Evolutionary conservation across 1,140 invertebrate species (phyloP).

Genomic region (Bombus soroeensis): DNA sequence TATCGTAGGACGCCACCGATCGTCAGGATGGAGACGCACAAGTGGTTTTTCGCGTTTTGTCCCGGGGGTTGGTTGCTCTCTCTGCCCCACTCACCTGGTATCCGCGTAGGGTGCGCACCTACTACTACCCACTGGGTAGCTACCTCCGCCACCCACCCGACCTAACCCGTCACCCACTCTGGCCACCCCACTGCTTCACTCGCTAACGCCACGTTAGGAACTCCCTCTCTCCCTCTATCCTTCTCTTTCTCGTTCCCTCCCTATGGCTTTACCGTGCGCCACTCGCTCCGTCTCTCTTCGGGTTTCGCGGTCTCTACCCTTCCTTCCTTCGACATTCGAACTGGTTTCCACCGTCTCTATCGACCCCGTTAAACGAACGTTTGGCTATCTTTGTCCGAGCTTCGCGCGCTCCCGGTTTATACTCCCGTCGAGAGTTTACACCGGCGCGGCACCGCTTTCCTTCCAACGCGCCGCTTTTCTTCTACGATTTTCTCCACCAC

Average conservation of each 20-base stretch:
- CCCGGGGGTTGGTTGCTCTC: constrained; percentile 64
- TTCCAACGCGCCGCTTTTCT: too few relatives aligned
- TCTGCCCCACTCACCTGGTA: constrained; percentile 78
- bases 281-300: neutral
- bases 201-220: constrained; percentile 69
- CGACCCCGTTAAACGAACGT: neutral
- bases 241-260: neutral
- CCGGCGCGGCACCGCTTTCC: too few relatives aligned
- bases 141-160: constrained; percentile 59
- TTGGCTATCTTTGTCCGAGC: too few relatives aligned
- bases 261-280: neutral
- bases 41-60: constrained; percentile 73
- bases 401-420: too few relatives aligned
- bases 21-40: constrained; percentile 63
- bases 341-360: neutral
- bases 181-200: constrained; percentile 69
- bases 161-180: constrained; percentile 63
- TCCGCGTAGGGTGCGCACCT: constrained; percentile 77
- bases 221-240: neutral
- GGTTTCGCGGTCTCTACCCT: neutral
- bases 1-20: constrained; percentile 35
- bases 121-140: constrained; percentile 71
- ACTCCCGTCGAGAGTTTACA: too few relatives aligned
- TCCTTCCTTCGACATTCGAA: neutral
- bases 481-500: neutral